A percentile compares a stretch with the other conserved stretches of the same genome.
Evolutionary conservation across 1,140 invertebrate species (phyloP).

Genomic region (Brevipalpus yothersi): DNA sequence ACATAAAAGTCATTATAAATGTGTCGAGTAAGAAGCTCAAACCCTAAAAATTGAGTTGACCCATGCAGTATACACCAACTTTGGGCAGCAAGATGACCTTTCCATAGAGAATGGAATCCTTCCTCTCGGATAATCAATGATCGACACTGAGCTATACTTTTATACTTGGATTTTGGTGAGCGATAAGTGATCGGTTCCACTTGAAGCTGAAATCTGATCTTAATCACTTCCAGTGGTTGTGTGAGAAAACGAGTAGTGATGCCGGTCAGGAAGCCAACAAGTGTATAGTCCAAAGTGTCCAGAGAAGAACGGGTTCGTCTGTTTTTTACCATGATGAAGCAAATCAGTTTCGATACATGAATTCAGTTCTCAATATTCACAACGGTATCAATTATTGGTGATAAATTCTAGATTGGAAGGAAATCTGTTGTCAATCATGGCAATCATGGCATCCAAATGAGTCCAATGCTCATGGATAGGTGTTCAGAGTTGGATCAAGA

Average conservation of each 20-base stretch:
- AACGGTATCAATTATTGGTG: too few relatives aligned
- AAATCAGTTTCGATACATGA: too few relatives aligned
- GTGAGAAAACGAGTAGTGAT: conserved; percentile 47
- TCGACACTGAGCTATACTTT: conserved; percentile 47
- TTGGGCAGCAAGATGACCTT: conserved; percentile 82
- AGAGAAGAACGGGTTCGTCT: too few relatives aligned
- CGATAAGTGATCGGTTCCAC: conserved; percentile 49
- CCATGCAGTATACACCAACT: conserved; percentile 65
- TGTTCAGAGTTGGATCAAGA: too few relatives aligned
- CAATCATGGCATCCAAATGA: too few relatives aligned
- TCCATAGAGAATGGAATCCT: conserved; percentile 49
- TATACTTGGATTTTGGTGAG: conserved; percentile 44
- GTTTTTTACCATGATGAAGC: too few relatives aligned
- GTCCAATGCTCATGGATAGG: too few relatives aligned
- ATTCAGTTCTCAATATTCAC: too few relatives aligned
- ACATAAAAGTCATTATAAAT: neutral
- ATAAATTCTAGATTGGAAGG: too few relatives aligned
- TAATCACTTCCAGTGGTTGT: conserved; percentile 79
- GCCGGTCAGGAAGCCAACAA: conserved; percentile 61
- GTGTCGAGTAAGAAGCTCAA: conserved; percentile 24
- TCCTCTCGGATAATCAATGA: conserved; percentile 55
- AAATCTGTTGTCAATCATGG: too few relatives aligned
- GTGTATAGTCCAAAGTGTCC: neutral
- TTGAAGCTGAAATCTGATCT: conserved; percentile 83
- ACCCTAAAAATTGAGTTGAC: conserved; percentile 33